Conservation (phyloP, 64 coral and sea anemone species). For the Montipora foliosa region DNA sequence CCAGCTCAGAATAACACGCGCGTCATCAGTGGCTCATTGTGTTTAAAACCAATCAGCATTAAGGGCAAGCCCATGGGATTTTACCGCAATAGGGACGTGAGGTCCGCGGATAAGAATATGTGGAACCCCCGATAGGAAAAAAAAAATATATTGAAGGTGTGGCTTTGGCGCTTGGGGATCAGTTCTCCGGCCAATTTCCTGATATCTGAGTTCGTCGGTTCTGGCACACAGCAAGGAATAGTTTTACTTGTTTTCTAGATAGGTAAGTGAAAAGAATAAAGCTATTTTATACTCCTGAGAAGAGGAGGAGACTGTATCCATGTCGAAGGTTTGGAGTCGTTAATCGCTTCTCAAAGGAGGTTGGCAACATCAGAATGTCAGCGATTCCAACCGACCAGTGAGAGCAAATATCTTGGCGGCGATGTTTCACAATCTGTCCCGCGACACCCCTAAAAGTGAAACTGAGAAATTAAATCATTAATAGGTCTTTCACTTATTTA, state of each 20-base stretch:
- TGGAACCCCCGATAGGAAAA: conserved; percentile 76
- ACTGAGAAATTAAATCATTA: background rate
- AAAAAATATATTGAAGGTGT: conserved; percentile 93
- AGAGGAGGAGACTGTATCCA: background rate
- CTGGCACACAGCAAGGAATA: conserved; percentile 62
- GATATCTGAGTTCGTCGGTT: conserved; percentile 66
- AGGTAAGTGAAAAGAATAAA: conserved; percentile 59
- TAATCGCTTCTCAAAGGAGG: background rate
- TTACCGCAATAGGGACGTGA: conserved; percentile 52
- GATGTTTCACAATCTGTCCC: conserved; percentile 40
- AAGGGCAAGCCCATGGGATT: conserved; percentile 53
- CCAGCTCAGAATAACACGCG: conserved; percentile 42
- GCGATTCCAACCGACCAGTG: conserved; percentile 22
- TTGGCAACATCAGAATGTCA: conserved; percentile 19
- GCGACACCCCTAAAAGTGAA: background rate
- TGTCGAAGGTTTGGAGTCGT: conserved; percentile 18
- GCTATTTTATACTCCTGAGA: conserved; percentile 1
- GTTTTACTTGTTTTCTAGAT: conserved; percentile 62
- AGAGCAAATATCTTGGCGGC: conserved; percentile 51
- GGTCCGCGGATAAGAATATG: conserved; percentile 69
- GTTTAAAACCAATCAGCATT: conserved; percentile 65
- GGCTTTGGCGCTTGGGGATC: conserved; percentile 66
- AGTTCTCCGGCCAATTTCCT: conserved; percentile 82
- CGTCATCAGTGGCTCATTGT: conserved; percentile 55
- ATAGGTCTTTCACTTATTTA: background rate